These are phyloP conservation scores for Petrocephalus zakoni DNA, from an alignment of 2,113 vertebrate genomes.

Conservation along the genomic window DNA sequence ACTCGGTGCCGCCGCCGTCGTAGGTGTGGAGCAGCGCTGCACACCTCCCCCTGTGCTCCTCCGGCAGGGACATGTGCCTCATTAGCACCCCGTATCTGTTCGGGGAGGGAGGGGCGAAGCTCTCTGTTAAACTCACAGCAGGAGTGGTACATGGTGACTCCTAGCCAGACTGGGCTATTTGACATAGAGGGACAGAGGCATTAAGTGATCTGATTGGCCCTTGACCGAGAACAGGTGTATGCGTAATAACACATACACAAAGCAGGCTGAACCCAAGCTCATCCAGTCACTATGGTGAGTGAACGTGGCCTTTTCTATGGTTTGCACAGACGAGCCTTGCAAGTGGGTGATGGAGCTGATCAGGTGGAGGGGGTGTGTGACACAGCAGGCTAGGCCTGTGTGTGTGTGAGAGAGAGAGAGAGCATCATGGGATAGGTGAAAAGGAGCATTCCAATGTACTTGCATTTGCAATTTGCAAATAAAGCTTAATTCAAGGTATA, in stretches of 20 bases:
- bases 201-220: neutral
- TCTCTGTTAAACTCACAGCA: neutral
- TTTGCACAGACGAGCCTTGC: too few relatives aligned
- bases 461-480: neutral
- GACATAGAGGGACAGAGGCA: neutral
- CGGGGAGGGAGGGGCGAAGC: neutral
- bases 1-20: constrained; percentile 71
- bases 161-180: neutral
- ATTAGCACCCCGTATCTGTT: constrained; percentile 81
- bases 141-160: neutral
- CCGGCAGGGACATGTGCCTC: constrained; percentile 58
- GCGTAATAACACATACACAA: neutral
- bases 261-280: neutral
- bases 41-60: constrained; percentile 73
- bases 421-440: neutral
- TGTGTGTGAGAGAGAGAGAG: neutral
- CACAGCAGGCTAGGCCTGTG: neutral
- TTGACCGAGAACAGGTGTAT: neutral
- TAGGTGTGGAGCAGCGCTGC: constrained; percentile 69
- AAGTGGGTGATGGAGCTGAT: too few relatives aligned
- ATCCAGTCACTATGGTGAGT: neutral
- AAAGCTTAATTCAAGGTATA: neutral
- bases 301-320: too few relatives aligned
- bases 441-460: neutral
- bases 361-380: too few relatives aligned